phyloP scores from a whole-genome alignment of 2,797 vertebrate genomes.

The Ara ararauna region DNA sequence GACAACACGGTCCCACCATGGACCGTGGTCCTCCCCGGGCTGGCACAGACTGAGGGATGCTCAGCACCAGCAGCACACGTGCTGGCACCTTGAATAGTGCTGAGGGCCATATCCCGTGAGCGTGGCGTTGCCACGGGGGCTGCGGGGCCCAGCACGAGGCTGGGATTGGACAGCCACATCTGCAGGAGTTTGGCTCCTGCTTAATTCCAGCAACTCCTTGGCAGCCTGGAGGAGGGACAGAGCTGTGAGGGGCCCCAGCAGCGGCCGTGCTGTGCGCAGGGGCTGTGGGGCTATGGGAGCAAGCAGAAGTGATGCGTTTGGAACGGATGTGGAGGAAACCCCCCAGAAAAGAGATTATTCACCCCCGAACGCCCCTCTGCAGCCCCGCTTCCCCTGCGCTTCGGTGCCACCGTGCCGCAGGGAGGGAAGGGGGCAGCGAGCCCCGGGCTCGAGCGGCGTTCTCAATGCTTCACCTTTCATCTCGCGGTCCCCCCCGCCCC shows the following conservation, averaged over 20 bases:
- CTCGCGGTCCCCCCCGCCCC: background rate
- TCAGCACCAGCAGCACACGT: rapidly evolving
- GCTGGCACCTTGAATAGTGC: background rate
- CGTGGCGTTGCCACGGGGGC: background rate
- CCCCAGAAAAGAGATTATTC: rapidly evolving
- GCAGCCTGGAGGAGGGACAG: background rate
- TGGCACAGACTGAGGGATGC: background rate
- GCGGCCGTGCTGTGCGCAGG: background rate
- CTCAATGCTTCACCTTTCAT: background rate
- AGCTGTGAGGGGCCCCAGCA: background rate
- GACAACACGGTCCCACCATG: rapidly evolving
- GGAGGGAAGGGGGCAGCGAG: background rate
- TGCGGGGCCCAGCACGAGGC: background rate
- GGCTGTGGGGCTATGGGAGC: background rate
- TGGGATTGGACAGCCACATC: background rate
- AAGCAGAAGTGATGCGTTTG: conserved; percentile 2
- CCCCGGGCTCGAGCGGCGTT: background rate
- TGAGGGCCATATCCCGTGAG: rapidly evolving
- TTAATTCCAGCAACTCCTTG: conserved; percentile 19
- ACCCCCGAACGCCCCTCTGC: background rate
- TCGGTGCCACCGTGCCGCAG: background rate
- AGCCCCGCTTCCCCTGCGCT: background rate
- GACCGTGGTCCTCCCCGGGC: rapidly evolving
- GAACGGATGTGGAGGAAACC: rapidly evolving
- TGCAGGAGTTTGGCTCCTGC: background rate